These are phyloP conservation scores for Podabrus alpinus DNA, from an alignment of 2,888 invertebrate genomes.

Conservation along the genomic window DNA sequence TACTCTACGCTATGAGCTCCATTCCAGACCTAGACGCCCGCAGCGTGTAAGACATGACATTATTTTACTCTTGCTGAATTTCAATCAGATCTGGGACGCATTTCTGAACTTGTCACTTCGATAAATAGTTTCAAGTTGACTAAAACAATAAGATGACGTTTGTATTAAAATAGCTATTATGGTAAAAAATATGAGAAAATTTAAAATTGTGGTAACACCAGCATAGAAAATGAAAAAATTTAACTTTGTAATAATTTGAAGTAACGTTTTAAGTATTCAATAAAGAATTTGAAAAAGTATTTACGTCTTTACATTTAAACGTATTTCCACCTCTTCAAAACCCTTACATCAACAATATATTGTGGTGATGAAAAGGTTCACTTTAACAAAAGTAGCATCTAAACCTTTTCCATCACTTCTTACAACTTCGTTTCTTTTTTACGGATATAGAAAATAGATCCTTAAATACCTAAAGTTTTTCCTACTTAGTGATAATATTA, in stretches of 20 bases:
- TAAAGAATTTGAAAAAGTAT: not conserved
- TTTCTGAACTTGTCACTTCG: constrained; percentile 43
- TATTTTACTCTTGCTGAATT: constrained; percentile 49
- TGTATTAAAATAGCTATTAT: constrained; percentile 10
- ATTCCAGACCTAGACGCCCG: constrained; percentile 36
- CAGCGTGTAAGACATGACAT: constrained; percentile 47
- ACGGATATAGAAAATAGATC: not conserved
- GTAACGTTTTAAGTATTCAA: not conserved
- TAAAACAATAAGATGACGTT: constrained; percentile 32
- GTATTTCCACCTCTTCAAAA: not conserved
- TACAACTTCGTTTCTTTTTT: not conserved
- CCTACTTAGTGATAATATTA: not conserved
- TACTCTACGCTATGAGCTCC: constrained; percentile 27
- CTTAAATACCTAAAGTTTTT: not conserved
- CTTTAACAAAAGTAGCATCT: not conserved
- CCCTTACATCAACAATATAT: not conserved
- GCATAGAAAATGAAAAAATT: not conserved
- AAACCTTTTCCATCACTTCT: not conserved
- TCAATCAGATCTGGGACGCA: constrained; percentile 45
- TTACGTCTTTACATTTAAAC: not conserved
- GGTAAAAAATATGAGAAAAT: not conserved
- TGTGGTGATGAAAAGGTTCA: not conserved
- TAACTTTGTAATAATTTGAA: not conserved
- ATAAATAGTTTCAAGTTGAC: constrained; percentile 40
- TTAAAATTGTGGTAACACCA: not conserved